Conservation (phyloP, 1,140 invertebrate species). For the Trichonephila clavipes region DNA sequence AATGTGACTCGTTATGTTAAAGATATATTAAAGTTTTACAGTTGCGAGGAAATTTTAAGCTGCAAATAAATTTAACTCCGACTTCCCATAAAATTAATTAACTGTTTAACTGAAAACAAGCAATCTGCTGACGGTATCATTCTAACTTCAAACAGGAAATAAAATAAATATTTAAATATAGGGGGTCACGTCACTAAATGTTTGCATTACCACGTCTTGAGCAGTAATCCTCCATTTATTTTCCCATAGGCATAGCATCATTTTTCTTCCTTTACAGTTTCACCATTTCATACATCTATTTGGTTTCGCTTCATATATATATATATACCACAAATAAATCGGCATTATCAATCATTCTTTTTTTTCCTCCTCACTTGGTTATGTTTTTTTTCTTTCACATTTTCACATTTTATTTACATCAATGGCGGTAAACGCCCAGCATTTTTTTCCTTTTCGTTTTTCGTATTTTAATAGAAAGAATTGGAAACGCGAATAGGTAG, state of each 20-base stretch:
- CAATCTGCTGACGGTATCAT: not conserved
- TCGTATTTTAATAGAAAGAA: slow-evolving; percentile 49
- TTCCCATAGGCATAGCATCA: slow-evolving; percentile 15
- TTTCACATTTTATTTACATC: slow-evolving; percentile 40
- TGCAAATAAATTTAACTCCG: not conserved
- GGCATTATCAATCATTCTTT: slow-evolving; percentile 48
- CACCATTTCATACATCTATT: slow-evolving; percentile 51
- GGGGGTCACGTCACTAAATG: slow-evolving; percentile 45
- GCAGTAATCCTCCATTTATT: slow-evolving; percentile 45
- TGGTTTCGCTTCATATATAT: slow-evolving; percentile 8
- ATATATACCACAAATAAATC: slow-evolving; percentile 51
- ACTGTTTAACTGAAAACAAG: not conserved
- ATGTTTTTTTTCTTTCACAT: slow-evolving; percentile 7
- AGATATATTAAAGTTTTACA: not conserved
- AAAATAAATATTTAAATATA: slow-evolving; percentile 58
- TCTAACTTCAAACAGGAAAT: slow-evolving; percentile 13
- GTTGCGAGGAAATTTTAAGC: not conserved
- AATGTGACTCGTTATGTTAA: no score
- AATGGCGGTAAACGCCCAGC: slow-evolving; percentile 29
- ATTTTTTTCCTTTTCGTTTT: not conserved
- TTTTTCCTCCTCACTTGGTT: not conserved
- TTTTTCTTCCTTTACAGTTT: slow-evolving; percentile 19
- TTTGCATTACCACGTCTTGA: slow-evolving; percentile 45
- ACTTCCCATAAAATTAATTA: slow-evolving; percentile 26
- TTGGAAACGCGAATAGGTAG: not conserved